These are phyloP conservation scores for Xiphorhynchus erythropygius DNA, from an alignment of 2,797 vertebrate species.

Conservation along the genomic window DNA sequence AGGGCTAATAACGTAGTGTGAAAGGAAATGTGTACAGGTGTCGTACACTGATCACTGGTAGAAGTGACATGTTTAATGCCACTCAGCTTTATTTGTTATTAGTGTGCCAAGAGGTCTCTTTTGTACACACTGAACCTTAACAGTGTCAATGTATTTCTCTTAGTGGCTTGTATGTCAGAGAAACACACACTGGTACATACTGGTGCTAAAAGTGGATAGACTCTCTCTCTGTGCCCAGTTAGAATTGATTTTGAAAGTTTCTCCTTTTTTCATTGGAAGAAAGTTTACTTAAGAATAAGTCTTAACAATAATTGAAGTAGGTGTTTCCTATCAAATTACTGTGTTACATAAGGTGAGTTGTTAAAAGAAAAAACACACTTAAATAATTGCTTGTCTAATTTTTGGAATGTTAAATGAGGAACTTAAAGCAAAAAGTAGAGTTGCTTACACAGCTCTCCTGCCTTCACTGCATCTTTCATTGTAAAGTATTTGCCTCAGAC, in stretches of 20 bases:
- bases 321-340: background rate
- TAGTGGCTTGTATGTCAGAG: background rate
- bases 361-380: background rate
- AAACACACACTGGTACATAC: background rate
- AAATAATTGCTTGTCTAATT: background rate
- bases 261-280: background rate
- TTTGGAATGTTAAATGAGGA: background rate
- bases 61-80: background rate
- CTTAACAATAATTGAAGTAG: background rate
- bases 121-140: background rate
- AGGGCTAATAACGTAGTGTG: background rate
- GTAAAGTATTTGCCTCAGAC: background rate
- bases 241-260: background rate
- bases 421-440: background rate
- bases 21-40: background rate
- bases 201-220: background rate
- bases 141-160: background rate
- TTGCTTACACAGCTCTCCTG: background rate
- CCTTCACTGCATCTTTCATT: background rate
- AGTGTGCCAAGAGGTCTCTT: background rate
- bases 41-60: background rate
- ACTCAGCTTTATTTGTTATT: conserved; percentile 10
- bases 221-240: background rate
- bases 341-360: background rate
- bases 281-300: background rate